Conservation (phyloP, 2,888 invertebrate species). For the Eulithis testata region DNA sequence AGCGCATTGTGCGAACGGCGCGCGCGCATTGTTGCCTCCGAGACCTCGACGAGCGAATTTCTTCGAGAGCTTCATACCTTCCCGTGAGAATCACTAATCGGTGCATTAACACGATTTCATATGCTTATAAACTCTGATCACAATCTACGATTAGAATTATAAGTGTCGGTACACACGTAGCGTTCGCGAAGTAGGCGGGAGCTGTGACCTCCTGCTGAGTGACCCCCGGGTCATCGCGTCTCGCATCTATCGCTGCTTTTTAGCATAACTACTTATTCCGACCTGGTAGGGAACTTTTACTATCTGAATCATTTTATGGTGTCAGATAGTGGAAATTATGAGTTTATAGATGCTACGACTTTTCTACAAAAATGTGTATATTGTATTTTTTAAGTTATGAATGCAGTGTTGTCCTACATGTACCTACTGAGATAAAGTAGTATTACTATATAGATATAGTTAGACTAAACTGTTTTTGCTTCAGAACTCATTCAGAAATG, state of each 20-base stretch:
- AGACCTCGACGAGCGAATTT: slow-evolving; percentile 49
- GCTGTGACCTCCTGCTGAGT: slow-evolving; percentile 57
- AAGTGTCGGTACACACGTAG: slow-evolving; percentile 54
- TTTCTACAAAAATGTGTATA: slow-evolving; percentile 30
- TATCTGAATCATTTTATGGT: slow-evolving; percentile 39
- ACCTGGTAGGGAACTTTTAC: slow-evolving; percentile 45
- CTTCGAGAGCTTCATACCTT: slow-evolving; percentile 50
- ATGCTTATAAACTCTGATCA: slow-evolving; percentile 48
- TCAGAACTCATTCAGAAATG: neutral
- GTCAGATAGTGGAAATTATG: slow-evolving; percentile 24
- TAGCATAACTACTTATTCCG: slow-evolving; percentile 49
- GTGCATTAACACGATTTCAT: slow-evolving; percentile 53
- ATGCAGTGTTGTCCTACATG: too few relatives aligned
- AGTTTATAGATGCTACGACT: slow-evolving; percentile 29
- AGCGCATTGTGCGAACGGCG: slow-evolving; percentile 73
- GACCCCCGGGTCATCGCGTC: slow-evolving; percentile 65
- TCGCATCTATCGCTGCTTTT: slow-evolving; percentile 58
- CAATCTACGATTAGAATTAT: slow-evolving; percentile 51
- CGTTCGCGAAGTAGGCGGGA: slow-evolving; percentile 53
- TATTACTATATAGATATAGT: too few relatives aligned
- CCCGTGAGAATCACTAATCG: slow-evolving; percentile 65
- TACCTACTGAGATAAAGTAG: too few relatives aligned
- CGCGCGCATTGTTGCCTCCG: slow-evolving; percentile 48
- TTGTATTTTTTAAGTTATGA: neutral
- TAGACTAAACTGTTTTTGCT: too few relatives aligned